Percentiles rank a stretch among this genome's conserved stretches.
phyloP scores from a whole-genome alignment of 1,140 invertebrate genomes.

The Prorops nasuta region DNA sequence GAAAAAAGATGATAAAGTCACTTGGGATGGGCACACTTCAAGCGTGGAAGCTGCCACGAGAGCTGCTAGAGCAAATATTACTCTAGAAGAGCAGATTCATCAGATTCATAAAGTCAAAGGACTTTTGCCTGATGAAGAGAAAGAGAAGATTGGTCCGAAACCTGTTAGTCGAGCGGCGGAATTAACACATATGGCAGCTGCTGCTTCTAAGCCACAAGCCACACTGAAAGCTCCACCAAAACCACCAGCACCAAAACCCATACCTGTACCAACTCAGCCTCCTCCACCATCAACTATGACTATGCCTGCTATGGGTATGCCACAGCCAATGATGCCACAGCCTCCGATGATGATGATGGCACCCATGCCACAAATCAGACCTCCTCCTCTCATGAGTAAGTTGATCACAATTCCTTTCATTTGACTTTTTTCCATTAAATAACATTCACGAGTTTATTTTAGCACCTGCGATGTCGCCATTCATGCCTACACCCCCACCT shows the following conservation, averaged over 20 bases:
- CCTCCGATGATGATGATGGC: conserved; percentile 69
- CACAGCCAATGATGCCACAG: conserved; percentile 59
- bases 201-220: conserved; percentile 54
- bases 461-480: conserved; percentile 57
- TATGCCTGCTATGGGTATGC: conserved; percentile 59
- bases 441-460: conserved; percentile 1
- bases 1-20: conserved; percentile 85
- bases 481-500: conserved; percentile 50
- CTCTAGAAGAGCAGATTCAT: conserved; percentile 95
- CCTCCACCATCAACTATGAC: conserved; percentile 50
- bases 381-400: conserved; percentile 64
- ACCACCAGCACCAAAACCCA: conserved; percentile 48
- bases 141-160: conserved; percentile 87
- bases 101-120: conserved; percentile 96
- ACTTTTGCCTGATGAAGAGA: conserved; percentile 88
- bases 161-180: conserved; percentile 60
- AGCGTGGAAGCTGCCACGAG: conserved; percentile 88
- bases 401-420: conserved; percentile 22
- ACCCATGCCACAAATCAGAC: conserved; percentile 64
- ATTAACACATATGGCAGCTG: conserved; percentile 48
- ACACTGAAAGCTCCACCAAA: conserved; percentile 53
- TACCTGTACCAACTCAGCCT: conserved; percentile 41
- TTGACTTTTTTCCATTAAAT: conserved; percentile 8
- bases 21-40: conserved; percentile 98
- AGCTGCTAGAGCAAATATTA: conserved; percentile 92